Conservation (phyloP, 2,113 vertebrate genomes). For the Sterrhoptilus dennistouni region DNA sequence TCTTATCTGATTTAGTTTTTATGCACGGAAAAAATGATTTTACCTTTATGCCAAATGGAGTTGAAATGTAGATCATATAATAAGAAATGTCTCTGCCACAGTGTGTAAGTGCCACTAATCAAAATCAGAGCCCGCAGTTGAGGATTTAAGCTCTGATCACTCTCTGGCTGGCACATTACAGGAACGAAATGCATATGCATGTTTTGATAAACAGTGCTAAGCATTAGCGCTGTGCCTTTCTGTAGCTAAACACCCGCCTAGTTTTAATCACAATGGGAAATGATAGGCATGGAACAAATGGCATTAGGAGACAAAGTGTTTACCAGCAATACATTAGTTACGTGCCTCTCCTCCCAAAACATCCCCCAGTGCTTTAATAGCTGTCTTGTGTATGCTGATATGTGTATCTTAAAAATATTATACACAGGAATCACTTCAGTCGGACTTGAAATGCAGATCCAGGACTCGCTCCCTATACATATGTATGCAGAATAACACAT, state of each 20-base stretch:
- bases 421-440: neutral
- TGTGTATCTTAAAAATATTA: neutral
- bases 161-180: neutral
- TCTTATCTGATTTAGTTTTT: constrained; percentile 29
- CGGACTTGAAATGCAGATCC: neutral
- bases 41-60: constrained; percentile 31
- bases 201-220: neutral
- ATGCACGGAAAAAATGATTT: constrained; percentile 1
- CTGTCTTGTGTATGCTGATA: neutral
- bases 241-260: neutral
- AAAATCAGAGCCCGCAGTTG: neutral
- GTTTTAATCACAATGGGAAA: neutral
- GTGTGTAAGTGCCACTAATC: neutral
- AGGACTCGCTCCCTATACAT: neutral
- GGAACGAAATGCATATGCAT: neutral
- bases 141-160: neutral
- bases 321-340: neutral
- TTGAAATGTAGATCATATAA: constrained; percentile 9
- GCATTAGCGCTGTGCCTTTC: neutral
- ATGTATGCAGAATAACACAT: neutral
- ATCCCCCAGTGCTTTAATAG: neutral
- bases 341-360: neutral
- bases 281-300: neutral
- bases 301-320: neutral
- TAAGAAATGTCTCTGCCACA: neutral